Conservation (phyloP, 1,140 invertebrate species). For the Campoletis sonorensis region DNA sequence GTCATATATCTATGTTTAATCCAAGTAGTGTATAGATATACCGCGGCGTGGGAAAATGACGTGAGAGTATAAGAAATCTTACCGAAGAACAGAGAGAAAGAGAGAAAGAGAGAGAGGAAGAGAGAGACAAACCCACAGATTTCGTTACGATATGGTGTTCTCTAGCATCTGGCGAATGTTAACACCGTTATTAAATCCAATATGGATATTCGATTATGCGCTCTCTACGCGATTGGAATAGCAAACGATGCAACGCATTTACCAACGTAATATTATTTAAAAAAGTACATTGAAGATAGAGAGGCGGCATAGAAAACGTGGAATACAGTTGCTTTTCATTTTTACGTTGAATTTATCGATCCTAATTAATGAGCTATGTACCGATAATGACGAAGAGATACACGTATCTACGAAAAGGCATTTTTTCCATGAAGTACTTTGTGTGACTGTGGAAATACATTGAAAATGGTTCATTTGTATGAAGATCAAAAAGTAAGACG, state of each 20-base stretch:
- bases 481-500: too few species aligned
- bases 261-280: background rate
- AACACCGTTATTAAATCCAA: constrained; percentile 30
- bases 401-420: too few species aligned
- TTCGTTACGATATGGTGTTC: background rate
- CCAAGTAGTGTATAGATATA: background rate
- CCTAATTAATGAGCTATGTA: too few species aligned
- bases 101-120: background rate
- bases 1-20: background rate
- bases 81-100: background rate
- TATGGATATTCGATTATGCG: background rate
- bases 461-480: too few species aligned
- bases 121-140: background rate
- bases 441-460: too few species aligned
- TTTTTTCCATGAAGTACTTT: too few species aligned
- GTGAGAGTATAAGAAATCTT: background rate
- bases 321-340: too few species aligned
- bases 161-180: constrained; percentile 6
- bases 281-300: too few species aligned
- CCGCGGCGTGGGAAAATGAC: background rate
- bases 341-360: too few species aligned
- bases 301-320: too few species aligned
- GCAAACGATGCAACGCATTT: constrained; percentile 4
- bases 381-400: too few species aligned
- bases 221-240: background rate